Percentiles rank a stretch among this genome's conserved stretches.
phyloP scores from a whole-genome alignment of 1,140 invertebrate genomes.

The Pomacea maculata region DNA sequence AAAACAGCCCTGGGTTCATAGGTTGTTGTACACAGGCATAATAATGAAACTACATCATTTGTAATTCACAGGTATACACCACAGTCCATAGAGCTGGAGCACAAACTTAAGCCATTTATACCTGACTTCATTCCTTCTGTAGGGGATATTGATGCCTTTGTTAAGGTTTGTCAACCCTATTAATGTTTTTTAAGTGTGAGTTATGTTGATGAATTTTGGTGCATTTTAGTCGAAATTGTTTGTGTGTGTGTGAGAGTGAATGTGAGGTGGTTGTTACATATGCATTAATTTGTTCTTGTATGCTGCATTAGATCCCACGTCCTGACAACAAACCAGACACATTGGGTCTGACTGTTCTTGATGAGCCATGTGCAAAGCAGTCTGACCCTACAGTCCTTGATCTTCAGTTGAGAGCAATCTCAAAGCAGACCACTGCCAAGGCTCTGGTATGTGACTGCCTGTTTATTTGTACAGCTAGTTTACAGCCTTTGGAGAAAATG shows the following conservation, averaged over 20 bases:
- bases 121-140: conserved; percentile 97
- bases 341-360: conserved; percentile 86
- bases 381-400: conserved; percentile 95
- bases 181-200: too few relatives aligned
- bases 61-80: conserved; percentile 81
- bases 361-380: conserved; percentile 94
- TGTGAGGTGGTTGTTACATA: neutral
- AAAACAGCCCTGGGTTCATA: too few relatives aligned
- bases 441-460: conserved; percentile 47
- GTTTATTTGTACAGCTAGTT: too few relatives aligned
- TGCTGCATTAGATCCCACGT: conserved; percentile 72
- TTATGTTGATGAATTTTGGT: neutral
- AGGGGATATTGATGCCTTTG: conserved; percentile 97
- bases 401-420: conserved; percentile 87
- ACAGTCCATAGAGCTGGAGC: conserved; percentile 88
- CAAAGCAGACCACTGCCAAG: conserved; percentile 73
- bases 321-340: conserved; percentile 79
- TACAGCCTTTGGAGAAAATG: too few relatives aligned
- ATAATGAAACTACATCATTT: conserved; percentile 3
- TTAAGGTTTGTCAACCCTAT: conserved; percentile 74
- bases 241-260: neutral
- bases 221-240: neutral
- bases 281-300: neutral
- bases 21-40: neutral
- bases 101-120: conserved; percentile 92